Evolutionary conservation across 2,888 invertebrate genomes (phyloP).

Genomic region (Lochmaea capreae): DNA sequence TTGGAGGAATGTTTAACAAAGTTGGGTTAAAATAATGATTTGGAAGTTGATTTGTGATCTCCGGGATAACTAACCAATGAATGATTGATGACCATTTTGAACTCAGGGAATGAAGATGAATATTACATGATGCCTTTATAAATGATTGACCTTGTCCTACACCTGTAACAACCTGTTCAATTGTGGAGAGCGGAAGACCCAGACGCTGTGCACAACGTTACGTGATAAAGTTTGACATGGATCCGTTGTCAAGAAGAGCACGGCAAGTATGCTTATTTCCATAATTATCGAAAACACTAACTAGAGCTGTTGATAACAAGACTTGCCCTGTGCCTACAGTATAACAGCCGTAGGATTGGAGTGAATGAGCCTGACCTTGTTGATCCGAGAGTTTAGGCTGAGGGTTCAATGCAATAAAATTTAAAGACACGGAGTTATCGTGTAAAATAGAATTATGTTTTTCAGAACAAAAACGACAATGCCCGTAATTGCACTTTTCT

Average conservation of each 20-base stretch:
- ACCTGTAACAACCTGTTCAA: not conserved
- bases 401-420: not conserved
- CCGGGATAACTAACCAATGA: not conserved
- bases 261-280: not conserved
- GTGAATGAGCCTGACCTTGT: conserved; percentile 1
- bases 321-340: conserved; percentile 17
- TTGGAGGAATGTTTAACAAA: not conserved
- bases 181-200: not conserved
- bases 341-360: not conserved
- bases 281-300: conserved; percentile 8
- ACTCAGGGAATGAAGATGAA: no score
- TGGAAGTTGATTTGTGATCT: no score
- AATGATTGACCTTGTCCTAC: conserved; percentile 5
- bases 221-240: no score
- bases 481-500: not conserved
- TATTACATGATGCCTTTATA: conserved; percentile 3
- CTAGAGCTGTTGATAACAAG: conserved; percentile 22
- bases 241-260: no score
- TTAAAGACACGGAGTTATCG: not conserved
- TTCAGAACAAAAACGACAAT: not conserved
- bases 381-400: not conserved
- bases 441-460: not conserved
- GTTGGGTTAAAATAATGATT: no score
- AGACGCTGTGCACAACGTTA: no score
- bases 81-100: not conserved